Evolutionary conservation across 2,113 vertebrate genomes (phyloP), one percentile per base, ranked within the genome.

Genomic region (Corythaeola cristata): DNA sequence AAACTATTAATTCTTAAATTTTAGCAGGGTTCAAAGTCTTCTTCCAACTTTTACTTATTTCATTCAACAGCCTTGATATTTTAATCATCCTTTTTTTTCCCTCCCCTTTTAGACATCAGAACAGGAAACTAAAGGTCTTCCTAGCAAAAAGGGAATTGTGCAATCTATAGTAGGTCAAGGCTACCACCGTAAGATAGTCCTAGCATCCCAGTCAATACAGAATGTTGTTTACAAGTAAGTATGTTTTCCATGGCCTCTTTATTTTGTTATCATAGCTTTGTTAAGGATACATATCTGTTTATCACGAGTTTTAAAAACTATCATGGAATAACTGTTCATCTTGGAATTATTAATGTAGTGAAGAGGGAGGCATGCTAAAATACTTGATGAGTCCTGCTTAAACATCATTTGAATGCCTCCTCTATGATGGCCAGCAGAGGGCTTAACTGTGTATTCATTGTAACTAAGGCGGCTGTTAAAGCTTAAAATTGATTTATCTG

Each of bases 141-240:
- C 99, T 62, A 99, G 99, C 98, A 99, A 99, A 97, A 99, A 99
- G 93, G 99, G 99, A 47, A 99, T 99, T n/a, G 99, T 99, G 80
- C 99, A 99, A 94, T 99, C 99, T 82, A 98, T 99, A 80, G 99
- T 99, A 49, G 99, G 99, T 41, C 99, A 99, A 98, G 99, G 99
- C 35, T 99, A 99, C 97, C 99, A 99, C 95, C 99, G 99, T 76
- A 99, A 99, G 97, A 99, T 99, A 85, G 98, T 99, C 53, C 97
- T 99, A 89, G 99, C 99, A 3, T 99, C 99, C 32, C 99, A 99
- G 92, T 99, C 99, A 7, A 98, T 99, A 87, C 99, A 99, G 97
- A 99, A 99, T 77, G 98, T 98, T 3, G 98, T 99, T 78, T 99
- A 99, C 98, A 99, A 99, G 99, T 99, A 95, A 98, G 98, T 98